Percentiles rank a stretch among this genome's conserved stretches.
Conservation (phyloP, 2,113 vertebrate species). For the Piaya cayana region DNA sequence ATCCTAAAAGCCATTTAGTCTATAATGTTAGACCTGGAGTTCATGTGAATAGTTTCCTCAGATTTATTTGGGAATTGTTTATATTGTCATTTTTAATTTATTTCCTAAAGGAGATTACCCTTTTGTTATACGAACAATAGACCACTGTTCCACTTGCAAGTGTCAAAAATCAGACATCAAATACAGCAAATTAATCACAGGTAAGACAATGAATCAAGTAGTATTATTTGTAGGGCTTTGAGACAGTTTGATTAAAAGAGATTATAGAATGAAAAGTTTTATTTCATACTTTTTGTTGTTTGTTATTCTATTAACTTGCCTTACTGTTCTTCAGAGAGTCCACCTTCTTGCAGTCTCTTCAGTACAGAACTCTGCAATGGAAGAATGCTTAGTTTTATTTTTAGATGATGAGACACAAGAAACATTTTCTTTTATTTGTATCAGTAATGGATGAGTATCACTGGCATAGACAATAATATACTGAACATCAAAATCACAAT, state of each 20-base stretch:
- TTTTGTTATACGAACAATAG: not conserved
- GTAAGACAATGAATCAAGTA: not conserved
- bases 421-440: not conserved
- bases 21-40: not conserved
- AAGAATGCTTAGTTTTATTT: not conserved
- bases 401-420: not conserved
- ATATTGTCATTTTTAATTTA: not conserved
- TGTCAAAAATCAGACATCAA: not conserved
- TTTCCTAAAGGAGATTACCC: not conserved
- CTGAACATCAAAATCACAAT: not conserved
- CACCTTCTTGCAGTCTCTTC: not conserved
- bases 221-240: not conserved
- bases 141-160: not conserved
- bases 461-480: not conserved
- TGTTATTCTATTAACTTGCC: not conserved
- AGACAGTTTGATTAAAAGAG: not conserved
- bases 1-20: not conserved
- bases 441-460: not conserved
- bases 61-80: not conserved
- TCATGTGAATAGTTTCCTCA: not conserved
- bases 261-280: not conserved
- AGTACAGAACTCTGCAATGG: not conserved
- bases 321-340: not conserved
- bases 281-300: not conserved
- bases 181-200: not conserved